These are phyloP conservation scores for Eueides isabella DNA, from an alignment of 1,140 invertebrate species.

Conservation along the genomic window DNA sequence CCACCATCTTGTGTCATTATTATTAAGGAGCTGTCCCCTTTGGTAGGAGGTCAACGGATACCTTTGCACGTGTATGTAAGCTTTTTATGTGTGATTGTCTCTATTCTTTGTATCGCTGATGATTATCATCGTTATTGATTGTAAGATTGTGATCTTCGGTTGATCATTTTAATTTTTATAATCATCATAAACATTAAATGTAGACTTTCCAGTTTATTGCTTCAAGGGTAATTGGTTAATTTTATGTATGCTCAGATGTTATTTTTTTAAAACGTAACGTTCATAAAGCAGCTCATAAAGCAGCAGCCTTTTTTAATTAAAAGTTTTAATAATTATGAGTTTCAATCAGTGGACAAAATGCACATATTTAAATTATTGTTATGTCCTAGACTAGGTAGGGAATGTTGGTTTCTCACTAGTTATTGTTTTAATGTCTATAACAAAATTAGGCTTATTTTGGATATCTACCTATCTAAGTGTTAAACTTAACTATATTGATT, in stretches of 20 bases:
- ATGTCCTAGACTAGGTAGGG: no score
- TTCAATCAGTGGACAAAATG: no score
- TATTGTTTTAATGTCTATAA: no score
- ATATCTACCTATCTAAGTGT: no score
- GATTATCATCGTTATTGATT: conserved; percentile 52
- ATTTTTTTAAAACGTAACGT: not conserved
- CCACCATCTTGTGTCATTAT: conserved; percentile 61
- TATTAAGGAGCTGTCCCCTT: conserved; percentile 60
- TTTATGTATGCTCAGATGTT: not conserved
- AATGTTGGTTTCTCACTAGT: no score
- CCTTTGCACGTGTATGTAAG: conserved; percentile 54
- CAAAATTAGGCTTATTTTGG: no score
- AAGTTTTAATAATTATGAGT: no score
- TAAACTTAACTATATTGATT: no score
- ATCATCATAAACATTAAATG: conserved; percentile 5
- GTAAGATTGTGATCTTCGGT: conserved; percentile 45
- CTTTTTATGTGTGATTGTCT: conserved; percentile 69
- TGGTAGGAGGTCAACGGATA: conserved; percentile 62
- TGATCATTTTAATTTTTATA: conserved; percentile 46
- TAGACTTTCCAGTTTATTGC: conserved; percentile 19
- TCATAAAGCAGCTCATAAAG: no score
- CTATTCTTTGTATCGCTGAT: conserved; percentile 54
- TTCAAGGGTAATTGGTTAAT: not conserved
- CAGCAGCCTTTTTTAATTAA: no score
- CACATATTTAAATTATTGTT: no score